phyloP scores from a whole-genome alignment of 2,888 invertebrate species.

The Spodoptera littoralis region DNA sequence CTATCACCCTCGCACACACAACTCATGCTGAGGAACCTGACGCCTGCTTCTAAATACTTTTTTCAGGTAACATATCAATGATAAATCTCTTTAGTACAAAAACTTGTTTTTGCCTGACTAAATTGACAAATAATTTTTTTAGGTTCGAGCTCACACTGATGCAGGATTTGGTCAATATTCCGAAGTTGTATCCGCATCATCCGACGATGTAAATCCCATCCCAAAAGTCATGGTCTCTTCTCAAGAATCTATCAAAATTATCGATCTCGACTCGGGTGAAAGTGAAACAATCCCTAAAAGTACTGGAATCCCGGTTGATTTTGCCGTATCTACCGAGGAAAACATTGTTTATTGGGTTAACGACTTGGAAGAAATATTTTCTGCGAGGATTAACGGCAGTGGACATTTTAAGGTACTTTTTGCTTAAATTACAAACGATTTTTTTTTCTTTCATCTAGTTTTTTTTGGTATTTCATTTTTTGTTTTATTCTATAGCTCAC shows the following conservation, averaged over 20 bases:
- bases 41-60: slow-evolving; percentile 90
- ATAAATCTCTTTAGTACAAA: no score
- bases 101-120: no score
- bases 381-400: slow-evolving; percentile 88
- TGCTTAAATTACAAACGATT: neutral
- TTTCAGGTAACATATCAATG: slow-evolving; percentile 87
- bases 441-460: neutral
- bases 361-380: slow-evolving; percentile 91
- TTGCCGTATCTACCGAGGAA: slow-evolving; percentile 91
- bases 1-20: slow-evolving; percentile 87
- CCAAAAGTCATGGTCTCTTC: slow-evolving; percentile 94
- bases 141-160: slow-evolving; percentile 94
- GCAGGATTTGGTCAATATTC: slow-evolving; percentile 93
- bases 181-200: slow-evolving; percentile 88
- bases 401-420: slow-evolving; percentile 81
- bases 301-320: slow-evolving; percentile 91
- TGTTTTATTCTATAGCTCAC: slow-evolving; percentile 69
- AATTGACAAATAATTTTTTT: slow-evolving; percentile 21
- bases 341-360: slow-evolving; percentile 95
- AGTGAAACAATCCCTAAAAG: slow-evolving; percentile 90
- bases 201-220: slow-evolving; percentile 92
- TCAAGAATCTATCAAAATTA: slow-evolving; percentile 91
- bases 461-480: neutral
- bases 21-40: slow-evolving; percentile 88
- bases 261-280: slow-evolving; percentile 92